phyloP scores from a whole-genome alignment of 1,140 invertebrate genomes.

The Drepana arcuata region DNA sequence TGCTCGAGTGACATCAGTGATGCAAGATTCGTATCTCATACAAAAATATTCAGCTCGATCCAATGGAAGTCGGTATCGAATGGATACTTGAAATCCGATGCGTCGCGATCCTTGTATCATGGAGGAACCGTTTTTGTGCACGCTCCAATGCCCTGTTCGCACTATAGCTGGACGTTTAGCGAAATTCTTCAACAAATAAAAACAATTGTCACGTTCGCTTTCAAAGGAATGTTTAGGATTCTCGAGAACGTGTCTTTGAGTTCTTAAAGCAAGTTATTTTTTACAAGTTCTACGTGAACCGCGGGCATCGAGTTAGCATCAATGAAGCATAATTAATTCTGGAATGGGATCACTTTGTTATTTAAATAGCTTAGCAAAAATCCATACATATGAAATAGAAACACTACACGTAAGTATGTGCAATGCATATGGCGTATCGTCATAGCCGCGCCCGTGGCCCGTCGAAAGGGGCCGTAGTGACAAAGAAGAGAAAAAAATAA shows the following conservation, averaged over 20 bases:
- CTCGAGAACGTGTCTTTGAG: slow-evolving; percentile 14
- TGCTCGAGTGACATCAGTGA: slow-evolving; percentile 26
- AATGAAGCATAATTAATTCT: no score
- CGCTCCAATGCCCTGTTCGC: slow-evolving; percentile 46
- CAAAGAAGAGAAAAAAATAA: slow-evolving; percentile 62
- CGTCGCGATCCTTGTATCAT: slow-evolving; percentile 19
- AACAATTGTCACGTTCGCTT: slow-evolving; percentile 25
- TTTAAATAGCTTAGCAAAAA: no score
- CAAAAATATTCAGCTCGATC: slow-evolving; percentile 22
- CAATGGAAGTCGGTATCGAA: slow-evolving; percentile 17
- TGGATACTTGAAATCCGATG: slow-evolving; percentile 10
- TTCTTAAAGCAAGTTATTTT: not conserved
- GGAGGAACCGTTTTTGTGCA: slow-evolving; percentile 44
- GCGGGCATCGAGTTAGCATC: no score
- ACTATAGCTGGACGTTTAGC: slow-evolving; percentile 39
- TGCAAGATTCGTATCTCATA: slow-evolving; percentile 30
- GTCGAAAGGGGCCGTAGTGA: slow-evolving; percentile 28
- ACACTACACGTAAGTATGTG: no score
- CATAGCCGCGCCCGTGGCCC: no score
- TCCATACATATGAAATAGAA: slow-evolving; percentile 4
- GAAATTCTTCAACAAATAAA: slow-evolving; percentile 36
- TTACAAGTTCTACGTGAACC: no score
- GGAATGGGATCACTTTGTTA: no score
- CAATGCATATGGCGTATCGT: slow-evolving; percentile 28
- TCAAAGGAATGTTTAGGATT: slow-evolving; percentile 23